phyloP scores from a whole-genome alignment of 2,113 vertebrate genomes.

The Pimephales promelas region DNA sequence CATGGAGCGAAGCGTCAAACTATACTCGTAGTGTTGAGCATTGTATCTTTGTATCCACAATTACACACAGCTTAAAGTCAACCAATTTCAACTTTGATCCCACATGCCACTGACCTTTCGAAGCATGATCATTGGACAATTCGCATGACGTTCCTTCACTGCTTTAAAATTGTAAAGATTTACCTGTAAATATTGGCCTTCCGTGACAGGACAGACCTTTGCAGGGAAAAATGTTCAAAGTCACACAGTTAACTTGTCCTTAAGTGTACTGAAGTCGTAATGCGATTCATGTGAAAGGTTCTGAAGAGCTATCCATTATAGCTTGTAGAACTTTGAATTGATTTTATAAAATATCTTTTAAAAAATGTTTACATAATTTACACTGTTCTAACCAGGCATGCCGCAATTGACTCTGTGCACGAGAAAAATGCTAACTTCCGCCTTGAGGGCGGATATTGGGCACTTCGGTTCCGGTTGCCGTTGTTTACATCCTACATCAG shows the following conservation, averaged over 20 bases:
- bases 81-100: background rate
- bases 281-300: background rate
- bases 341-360: background rate
- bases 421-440: too few species aligned
- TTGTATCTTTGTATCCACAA: background rate
- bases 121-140: background rate
- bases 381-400: background rate
- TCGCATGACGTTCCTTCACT: background rate
- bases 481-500: too few species aligned
- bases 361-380: background rate
- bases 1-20: background rate
- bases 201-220: background rate
- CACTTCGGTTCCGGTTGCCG: too few species aligned
- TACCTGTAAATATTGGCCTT: background rate
- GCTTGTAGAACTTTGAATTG: background rate
- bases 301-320: background rate
- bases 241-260: background rate
- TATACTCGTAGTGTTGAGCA: background rate
- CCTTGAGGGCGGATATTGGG: too few species aligned
- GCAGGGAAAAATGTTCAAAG: background rate
- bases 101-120: background rate
- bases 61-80: background rate
- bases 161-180: too few species aligned
- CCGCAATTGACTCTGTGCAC: too few species aligned
- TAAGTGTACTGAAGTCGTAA: background rate